Conservation (phyloP, 1,140 invertebrate genomes). For the Lysiphlebus fabarum region DNA sequence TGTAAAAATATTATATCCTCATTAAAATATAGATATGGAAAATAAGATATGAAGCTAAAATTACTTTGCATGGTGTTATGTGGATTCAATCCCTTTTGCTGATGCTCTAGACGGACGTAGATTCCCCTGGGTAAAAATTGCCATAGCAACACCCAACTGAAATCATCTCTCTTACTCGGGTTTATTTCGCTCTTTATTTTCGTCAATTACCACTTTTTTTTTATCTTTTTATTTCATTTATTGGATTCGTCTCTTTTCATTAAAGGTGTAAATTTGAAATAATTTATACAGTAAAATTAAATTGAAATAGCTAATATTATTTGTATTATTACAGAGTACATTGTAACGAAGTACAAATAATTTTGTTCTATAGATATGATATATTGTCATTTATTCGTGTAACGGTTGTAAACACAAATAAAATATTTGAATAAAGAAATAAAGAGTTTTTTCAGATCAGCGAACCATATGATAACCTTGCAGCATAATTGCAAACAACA, state of each 20-base stretch:
- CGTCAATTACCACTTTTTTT: no score
- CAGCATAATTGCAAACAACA: constrained; percentile 32
- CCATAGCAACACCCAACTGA: constrained; percentile 45
- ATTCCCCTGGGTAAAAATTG: constrained; percentile 27
- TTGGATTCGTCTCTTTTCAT: neutral
- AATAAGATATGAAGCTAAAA: no score
- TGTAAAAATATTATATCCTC: no score
- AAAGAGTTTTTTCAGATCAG: constrained; percentile 25
- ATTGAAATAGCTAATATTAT: no score
- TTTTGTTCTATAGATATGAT: no score
- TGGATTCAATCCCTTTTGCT: neutral
- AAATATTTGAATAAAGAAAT: neutral
- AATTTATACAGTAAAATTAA: no score
- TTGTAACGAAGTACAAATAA: no score
- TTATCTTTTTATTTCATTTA: constrained; percentile 6
- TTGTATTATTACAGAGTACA: no score
- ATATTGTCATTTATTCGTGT: neutral
- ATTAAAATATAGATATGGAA: no score
- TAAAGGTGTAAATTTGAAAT: neutral
- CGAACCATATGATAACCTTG: constrained; percentile 41
- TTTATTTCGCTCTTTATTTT: constrained; percentile 1
- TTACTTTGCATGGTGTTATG: neutral
- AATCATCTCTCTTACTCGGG: constrained; percentile 13
- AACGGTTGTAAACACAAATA: neutral
- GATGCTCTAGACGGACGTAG: constrained; percentile 7